These are phyloP conservation scores for Samia ricini DNA, from an alignment of 1,140 invertebrate species.

Conservation along the genomic window DNA sequence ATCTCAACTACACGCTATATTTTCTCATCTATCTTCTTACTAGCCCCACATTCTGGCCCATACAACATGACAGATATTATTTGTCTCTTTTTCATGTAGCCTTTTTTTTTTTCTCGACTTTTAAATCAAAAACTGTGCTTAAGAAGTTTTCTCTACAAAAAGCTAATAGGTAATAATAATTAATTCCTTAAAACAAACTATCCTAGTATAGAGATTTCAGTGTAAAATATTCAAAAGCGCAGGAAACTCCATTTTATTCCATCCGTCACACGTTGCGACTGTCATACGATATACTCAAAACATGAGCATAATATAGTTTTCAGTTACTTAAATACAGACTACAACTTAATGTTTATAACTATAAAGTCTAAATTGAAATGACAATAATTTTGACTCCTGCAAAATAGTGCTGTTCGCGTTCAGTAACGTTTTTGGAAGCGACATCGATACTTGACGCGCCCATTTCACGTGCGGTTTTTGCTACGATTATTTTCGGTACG, in stretches of 20 bases:
- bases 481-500: constrained; percentile 20
- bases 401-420: constrained; percentile 8
- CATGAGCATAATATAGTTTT: constrained; percentile 3
- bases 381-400: constrained; percentile 10
- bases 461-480: constrained; percentile 40
- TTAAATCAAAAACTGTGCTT: too few relatives aligned
- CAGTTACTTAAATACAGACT: neutral
- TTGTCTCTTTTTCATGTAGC: too few relatives aligned
- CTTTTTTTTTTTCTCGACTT: too few relatives aligned
- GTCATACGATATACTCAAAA: constrained; percentile 48
- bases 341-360: constrained; percentile 16
- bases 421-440: constrained; percentile 51
- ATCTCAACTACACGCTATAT: too few relatives aligned
- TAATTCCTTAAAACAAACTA: neutral
- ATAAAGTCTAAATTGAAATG: constrained; percentile 30
- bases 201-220: neutral
- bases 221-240: constrained; percentile 24
- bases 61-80: too few relatives aligned
- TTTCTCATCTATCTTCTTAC: too few relatives aligned
- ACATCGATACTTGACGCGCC: constrained; percentile 55
- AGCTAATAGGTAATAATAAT: too few relatives aligned
- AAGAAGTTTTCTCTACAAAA: too few relatives aligned
- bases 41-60: too few relatives aligned
- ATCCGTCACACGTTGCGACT: constrained; percentile 45
- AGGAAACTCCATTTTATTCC: constrained; percentile 51